phyloP scores from a whole-genome alignment of 2,797 vertebrate species.

The Molothrus aeneus region DNA sequence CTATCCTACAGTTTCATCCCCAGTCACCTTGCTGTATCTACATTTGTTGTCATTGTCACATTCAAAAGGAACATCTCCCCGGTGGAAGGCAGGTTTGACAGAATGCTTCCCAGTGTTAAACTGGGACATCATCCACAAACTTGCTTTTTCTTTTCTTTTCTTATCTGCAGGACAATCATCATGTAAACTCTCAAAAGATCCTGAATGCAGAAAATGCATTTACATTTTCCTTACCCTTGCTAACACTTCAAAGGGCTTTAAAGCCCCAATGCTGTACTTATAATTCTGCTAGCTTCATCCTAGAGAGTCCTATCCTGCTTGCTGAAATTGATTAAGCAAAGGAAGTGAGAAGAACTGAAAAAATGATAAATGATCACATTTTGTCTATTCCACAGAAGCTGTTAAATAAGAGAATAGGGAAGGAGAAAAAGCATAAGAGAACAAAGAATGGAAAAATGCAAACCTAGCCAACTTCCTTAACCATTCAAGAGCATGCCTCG shows the following conservation, averaged over 20 bases:
- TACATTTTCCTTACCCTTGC: neutral
- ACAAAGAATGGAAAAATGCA: constrained; percentile 1
- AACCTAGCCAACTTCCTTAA: constrained; percentile 10
- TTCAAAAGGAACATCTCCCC: neutral
- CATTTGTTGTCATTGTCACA: neutral
- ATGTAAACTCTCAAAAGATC: neutral
- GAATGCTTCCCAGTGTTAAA: neutral
- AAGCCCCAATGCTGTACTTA: neutral
- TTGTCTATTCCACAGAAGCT: neutral
- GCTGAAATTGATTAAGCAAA: neutral
- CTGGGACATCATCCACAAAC: neutral
- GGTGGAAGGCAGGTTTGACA: neutral
- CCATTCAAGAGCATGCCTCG: neutral
- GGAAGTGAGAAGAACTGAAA: neutral
- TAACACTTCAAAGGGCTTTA: neutral
- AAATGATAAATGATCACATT: neutral
- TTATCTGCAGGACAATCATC: neutral
- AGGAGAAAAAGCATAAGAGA: neutral
- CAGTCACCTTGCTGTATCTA: neutral
- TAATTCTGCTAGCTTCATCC: neutral
- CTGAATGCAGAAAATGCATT: neutral
- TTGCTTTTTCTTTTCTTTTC: neutral
- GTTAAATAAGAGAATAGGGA: neutral
- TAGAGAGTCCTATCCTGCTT: neutral
- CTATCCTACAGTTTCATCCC: neutral